Evolutionary conservation across 2,888 invertebrate species (phyloP).

Genomic region (Calameuta idolon): DNA sequence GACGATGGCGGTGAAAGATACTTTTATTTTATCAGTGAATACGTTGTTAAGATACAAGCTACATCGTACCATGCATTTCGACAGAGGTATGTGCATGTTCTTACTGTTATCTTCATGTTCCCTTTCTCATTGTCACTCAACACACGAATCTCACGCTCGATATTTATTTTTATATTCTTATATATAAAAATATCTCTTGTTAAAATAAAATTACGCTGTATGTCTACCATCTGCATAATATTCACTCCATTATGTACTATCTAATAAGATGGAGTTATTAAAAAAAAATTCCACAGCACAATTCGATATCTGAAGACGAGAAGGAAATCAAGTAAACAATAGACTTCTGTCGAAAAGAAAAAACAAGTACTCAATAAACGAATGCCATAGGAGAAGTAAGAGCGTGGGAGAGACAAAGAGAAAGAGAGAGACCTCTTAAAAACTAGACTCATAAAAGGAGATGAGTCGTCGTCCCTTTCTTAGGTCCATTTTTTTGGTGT

Average conservation of each 20-base stretch:
- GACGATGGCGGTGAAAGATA: slow-evolving; percentile 5
- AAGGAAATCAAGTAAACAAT: background rate
- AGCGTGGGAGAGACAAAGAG: background rate
- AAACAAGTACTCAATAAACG: background rate
- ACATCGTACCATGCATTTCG: slow-evolving; percentile 38
- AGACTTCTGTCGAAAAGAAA: slow-evolving; percentile 4
- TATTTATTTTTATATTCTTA: background rate
- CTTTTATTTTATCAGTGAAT: slow-evolving; percentile 30
- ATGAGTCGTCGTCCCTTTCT: slow-evolving; percentile 39
- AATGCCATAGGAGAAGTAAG: slow-evolving; percentile 2
- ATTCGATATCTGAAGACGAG: background rate
- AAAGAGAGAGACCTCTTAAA: slow-evolving; percentile 31
- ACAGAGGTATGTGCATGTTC: slow-evolving; percentile 36
- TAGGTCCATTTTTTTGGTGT: slow-evolving; percentile 37
- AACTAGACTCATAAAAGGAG: slow-evolving; percentile 47
- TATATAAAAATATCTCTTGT: background rate
- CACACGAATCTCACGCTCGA: background rate
- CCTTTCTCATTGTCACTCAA: background rate
- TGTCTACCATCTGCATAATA: background rate
- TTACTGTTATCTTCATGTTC: background rate
- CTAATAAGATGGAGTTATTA: background rate
- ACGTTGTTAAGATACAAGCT: slow-evolving; percentile 42
- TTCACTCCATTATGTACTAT: background rate
- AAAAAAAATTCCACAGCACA: background rate
- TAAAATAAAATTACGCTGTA: background rate